A percentile compares a stretch with the other conserved stretches of the same genome.
phyloP scores from a whole-genome alignment of 92 coral and sea anemone genomes.

The Pocillopora grandis region DNA sequence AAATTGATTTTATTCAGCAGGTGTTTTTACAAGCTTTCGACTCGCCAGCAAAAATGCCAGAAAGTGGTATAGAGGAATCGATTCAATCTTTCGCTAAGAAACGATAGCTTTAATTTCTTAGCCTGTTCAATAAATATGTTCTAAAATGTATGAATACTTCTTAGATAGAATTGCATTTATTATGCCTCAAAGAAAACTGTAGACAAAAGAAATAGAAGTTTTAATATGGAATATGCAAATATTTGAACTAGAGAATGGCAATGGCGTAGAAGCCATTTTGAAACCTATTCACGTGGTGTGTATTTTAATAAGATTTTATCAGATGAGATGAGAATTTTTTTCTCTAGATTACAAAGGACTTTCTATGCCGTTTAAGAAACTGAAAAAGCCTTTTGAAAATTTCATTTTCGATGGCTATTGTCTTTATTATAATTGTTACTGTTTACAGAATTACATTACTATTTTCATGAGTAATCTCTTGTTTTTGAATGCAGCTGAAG shows the following conservation, averaged over 20 bases:
- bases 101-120: background rate
- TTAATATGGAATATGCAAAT: slow-evolving; percentile 29
- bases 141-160: slow-evolving; percentile 1
- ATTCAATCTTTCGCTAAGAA: background rate
- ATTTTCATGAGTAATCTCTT: too few relatives aligned
- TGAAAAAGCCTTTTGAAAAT: background rate
- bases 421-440: background rate
- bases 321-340: background rate
- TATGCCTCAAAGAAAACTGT: background rate
- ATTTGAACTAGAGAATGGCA: background rate
- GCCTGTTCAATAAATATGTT: background rate
- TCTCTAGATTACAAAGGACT: background rate
- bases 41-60: background rate
- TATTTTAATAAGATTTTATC: background rate
- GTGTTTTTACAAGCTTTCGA: background rate
- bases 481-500: too few relatives aligned
- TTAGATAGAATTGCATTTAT: background rate
- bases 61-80: background rate
- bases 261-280: background rate
- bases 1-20: slow-evolving; percentile 8
- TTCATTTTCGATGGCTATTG: background rate
- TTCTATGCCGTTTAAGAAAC: background rate
- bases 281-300: background rate
- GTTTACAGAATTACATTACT: background rate
- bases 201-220: slow-evolving; percentile 31